These are phyloP conservation scores for Zootermopsis nevadensis DNA, from an alignment of 2,888 invertebrate genomes.

Conservation along the genomic window DNA sequence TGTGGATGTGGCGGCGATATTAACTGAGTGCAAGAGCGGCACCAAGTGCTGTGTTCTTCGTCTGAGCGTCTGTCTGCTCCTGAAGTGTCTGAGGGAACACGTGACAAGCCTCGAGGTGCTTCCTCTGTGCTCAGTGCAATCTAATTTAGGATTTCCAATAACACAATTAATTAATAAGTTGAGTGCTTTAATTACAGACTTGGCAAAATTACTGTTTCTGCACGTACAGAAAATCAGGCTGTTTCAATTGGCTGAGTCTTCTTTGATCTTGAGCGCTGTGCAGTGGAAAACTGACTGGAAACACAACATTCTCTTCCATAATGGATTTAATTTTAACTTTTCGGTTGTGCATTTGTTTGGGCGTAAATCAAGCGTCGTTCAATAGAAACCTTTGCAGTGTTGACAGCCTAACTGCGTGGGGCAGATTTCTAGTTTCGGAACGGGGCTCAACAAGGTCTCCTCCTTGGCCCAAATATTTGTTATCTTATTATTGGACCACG, in stretches of 20 bases:
- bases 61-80: not conserved
- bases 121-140: not conserved
- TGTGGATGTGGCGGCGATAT: too few relatives aligned
- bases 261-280: not conserved
- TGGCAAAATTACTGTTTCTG: conserved; percentile 1
- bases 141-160: not conserved
- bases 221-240: not conserved
- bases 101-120: not conserved
- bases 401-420: too few relatives aligned
- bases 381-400: too few relatives aligned
- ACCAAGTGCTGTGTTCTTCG: too few relatives aligned
- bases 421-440: too few relatives aligned
- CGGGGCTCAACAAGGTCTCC: too few relatives aligned
- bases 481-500: too few relatives aligned
- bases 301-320: not conserved
- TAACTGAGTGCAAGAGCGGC: too few relatives aligned
- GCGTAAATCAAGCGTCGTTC: not conserved
- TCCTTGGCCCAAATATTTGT: too few relatives aligned
- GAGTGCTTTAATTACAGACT: not conserved
- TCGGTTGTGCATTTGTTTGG: not conserved
- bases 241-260: not conserved
- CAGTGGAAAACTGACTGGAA: not conserved
- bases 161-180: not conserved
- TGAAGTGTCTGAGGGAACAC: not conserved
- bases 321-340: conserved; percentile 13